Percentiles rank a stretch among this genome's conserved stretches.
phyloP scores from a whole-genome alignment of 1,140 invertebrate genomes.

The Macrotrachela quadricornifera region DNA sequence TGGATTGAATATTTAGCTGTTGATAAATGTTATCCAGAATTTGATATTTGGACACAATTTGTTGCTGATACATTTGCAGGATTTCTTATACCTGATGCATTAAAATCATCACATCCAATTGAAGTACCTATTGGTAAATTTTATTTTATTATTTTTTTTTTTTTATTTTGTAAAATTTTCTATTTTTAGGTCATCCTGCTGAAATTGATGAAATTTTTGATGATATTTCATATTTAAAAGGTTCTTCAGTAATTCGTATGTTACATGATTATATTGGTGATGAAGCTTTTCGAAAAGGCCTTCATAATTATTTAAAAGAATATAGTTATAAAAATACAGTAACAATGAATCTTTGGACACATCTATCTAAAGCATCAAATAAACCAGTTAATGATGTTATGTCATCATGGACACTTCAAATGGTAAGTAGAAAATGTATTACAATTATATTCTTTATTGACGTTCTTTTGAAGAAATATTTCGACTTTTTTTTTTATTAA shows the following conservation, averaged over 20 bases:
- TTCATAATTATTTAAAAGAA: slow-evolving; percentile 68
- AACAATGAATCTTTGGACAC: slow-evolving; percentile 79
- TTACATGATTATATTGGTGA: slow-evolving; percentile 82
- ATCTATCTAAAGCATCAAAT: slow-evolving; percentile 62
- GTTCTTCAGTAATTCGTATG: slow-evolving; percentile 72
- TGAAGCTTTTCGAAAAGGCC: slow-evolving; percentile 66
- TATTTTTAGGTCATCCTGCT: slow-evolving; percentile 18
- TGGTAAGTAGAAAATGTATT: slow-evolving; percentile 40
- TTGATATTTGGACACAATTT: slow-evolving; percentile 35
- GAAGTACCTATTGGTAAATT: background rate
- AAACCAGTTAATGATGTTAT: slow-evolving; percentile 76
- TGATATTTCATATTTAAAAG: slow-evolving; percentile 34
- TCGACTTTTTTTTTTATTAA: too few species aligned
- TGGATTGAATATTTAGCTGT: slow-evolving; percentile 34
- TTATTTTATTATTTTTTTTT: background rate
- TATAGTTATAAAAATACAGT: slow-evolving; percentile 72
- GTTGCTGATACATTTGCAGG: slow-evolving; percentile 11
- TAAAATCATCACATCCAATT: background rate
- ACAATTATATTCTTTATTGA: background rate
- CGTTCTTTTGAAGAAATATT: too few species aligned
- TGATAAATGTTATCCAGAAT: slow-evolving; percentile 32
- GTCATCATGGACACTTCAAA: slow-evolving; percentile 78
- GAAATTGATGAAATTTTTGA: slow-evolving; percentile 33
- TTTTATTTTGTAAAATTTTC: background rate
- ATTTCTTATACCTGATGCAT: background rate